These are phyloP conservation scores for Sturnira hondurensis DNA, from an alignment of 2,113 vertebrate genomes.

Conservation along the genomic window DNA sequence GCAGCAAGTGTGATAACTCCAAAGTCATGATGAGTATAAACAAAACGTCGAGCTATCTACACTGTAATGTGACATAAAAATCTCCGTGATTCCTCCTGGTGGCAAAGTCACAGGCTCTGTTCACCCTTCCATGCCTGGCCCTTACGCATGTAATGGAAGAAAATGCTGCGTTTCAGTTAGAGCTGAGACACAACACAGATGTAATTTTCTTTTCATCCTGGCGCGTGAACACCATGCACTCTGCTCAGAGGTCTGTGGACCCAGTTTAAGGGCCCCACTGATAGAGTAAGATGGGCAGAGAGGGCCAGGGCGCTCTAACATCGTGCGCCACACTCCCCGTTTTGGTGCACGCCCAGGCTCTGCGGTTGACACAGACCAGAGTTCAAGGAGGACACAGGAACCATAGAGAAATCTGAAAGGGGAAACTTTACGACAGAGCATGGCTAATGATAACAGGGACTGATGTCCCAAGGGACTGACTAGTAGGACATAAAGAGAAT, in stretches of 20 bases:
- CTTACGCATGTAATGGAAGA: background rate
- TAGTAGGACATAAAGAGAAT: background rate
- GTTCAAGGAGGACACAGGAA: background rate
- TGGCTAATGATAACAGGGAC: background rate
- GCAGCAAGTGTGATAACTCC: background rate
- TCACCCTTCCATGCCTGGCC: background rate
- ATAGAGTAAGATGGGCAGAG: background rate
- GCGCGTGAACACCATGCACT: background rate
- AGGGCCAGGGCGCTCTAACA: too few species aligned
- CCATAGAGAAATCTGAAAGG: background rate
- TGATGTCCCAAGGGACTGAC: background rate
- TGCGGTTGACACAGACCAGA: background rate
- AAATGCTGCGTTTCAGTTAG: background rate
- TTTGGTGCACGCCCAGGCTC: background rate
- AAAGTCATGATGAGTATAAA: background rate
- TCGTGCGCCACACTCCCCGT: accelerated
- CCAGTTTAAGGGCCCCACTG: background rate
- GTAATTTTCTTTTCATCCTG: background rate
- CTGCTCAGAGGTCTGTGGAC: background rate
- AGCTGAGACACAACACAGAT: background rate
- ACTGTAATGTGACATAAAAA: background rate
- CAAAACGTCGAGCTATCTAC: background rate
- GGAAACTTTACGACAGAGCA: background rate
- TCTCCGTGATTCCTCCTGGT: background rate
- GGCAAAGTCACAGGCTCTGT: background rate